Conservation (phyloP, 2,797 vertebrate genomes). For the Mallotus villosus region DNA sequence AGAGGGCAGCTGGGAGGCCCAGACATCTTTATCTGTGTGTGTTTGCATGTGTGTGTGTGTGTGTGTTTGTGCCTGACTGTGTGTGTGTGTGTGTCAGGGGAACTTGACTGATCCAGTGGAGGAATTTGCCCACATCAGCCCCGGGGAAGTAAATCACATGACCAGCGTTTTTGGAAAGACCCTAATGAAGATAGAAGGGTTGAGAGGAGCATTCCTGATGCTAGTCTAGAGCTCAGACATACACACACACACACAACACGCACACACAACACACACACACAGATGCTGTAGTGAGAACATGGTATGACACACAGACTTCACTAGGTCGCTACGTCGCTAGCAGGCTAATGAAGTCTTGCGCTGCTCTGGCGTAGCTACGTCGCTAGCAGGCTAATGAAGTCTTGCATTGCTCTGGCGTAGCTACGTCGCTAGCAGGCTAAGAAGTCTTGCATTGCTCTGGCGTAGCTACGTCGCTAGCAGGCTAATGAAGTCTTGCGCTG, state of each 20-base stretch:
- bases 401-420: too few species aligned
- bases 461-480: constrained; percentile 15
- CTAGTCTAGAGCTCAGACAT: constrained; percentile 37
- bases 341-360: too few species aligned
- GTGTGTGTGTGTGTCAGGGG: constrained; percentile 12
- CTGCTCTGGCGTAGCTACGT: too few species aligned
- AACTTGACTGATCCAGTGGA: constrained; percentile 58
- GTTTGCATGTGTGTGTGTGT: background rate
- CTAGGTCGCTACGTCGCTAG: too few species aligned
- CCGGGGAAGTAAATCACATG: constrained; percentile 70
- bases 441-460: constrained; percentile 49
- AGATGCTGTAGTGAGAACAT: background rate
- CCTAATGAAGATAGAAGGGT: constrained; percentile 68
- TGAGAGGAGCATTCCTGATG: constrained; percentile 60
- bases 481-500: constrained; percentile 52
- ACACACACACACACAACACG: constrained; percentile 26
- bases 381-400: too few species aligned
- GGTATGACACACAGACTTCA: too few species aligned
- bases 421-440: constrained; percentile 17
- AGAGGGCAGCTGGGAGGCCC: too few species aligned
- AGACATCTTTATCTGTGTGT: background rate
- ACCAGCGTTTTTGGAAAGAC: constrained; percentile 54
- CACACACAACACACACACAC: background rate
- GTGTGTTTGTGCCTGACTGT: constrained; percentile 36
- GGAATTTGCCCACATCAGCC: constrained; percentile 69